Conservation (phyloP, 2,113 vertebrate species). For the Illadopsis cleaveri region DNA sequence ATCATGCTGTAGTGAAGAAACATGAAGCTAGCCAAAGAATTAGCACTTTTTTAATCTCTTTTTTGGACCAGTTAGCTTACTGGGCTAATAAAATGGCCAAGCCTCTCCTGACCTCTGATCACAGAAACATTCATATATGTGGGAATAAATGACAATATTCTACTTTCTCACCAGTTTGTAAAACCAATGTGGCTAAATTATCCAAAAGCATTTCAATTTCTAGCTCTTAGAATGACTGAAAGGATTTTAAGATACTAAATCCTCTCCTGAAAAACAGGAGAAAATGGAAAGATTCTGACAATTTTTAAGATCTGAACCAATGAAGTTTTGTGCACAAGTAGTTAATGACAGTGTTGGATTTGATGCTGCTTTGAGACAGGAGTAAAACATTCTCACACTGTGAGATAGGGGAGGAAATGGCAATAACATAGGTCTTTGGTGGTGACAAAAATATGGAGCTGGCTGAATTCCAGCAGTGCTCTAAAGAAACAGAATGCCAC, state of each 20-base stretch:
- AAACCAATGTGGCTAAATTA: background rate
- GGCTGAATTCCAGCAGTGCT: conserved; percentile 20
- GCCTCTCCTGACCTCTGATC: background rate
- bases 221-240: background rate
- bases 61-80: background rate
- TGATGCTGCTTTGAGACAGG: background rate
- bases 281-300: background rate
- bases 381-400: background rate
- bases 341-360: background rate
- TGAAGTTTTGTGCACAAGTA: background rate
- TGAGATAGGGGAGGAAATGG: background rate
- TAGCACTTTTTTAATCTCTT: background rate
- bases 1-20: background rate
- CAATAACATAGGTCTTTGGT: background rate
- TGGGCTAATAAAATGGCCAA: background rate
- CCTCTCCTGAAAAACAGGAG: background rate
- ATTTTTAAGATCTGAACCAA: background rate
- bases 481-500: conserved; percentile 9
- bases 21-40: background rate
- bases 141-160: background rate
- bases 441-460: background rate
- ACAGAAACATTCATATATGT: background rate
- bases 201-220: background rate
- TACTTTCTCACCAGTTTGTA: background rate
- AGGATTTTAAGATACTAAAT: background rate